Percentiles rank a stretch among this genome's conserved stretches.
phyloP scores from a whole-genome alignment of 2,797 vertebrate genomes.

The Artibeus lituratus region DNA sequence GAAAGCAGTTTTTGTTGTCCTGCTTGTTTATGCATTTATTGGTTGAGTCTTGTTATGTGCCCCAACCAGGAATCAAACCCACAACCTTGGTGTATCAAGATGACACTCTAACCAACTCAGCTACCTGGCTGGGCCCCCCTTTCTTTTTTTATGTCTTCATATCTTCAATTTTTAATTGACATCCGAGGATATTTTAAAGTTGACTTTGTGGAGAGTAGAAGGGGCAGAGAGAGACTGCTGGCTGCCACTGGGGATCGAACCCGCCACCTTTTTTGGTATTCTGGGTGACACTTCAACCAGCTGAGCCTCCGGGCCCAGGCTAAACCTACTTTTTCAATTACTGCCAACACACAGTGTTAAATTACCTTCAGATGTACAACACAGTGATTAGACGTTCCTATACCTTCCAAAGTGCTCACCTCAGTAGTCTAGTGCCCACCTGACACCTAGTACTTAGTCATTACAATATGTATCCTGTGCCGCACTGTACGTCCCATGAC shows the following conservation, averaged over 20 bases:
- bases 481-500: neutral
- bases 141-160: neutral
- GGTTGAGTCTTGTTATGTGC: neutral
- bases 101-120: neutral
- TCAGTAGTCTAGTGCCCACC: neutral
- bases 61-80: neutral
- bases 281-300: neutral
- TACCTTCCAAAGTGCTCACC: neutral
- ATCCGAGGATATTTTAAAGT: neutral
- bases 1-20: neutral
- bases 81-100: neutral
- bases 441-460: neutral
- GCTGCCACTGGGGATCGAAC: neutral
- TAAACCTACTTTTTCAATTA: neutral
- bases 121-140: neutral
- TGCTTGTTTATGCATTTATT: neutral
- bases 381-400: neutral
- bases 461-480: neutral
- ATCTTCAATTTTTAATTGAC: neutral
- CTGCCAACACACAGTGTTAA: neutral
- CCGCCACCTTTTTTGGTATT: neutral
- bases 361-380: neutral
- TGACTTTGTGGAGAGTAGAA: neutral
- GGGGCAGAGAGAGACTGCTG: neutral
- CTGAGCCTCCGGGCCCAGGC: no score